phyloP scores from a whole-genome alignment of 1,140 invertebrate species.

The Sipha flava region DNA sequence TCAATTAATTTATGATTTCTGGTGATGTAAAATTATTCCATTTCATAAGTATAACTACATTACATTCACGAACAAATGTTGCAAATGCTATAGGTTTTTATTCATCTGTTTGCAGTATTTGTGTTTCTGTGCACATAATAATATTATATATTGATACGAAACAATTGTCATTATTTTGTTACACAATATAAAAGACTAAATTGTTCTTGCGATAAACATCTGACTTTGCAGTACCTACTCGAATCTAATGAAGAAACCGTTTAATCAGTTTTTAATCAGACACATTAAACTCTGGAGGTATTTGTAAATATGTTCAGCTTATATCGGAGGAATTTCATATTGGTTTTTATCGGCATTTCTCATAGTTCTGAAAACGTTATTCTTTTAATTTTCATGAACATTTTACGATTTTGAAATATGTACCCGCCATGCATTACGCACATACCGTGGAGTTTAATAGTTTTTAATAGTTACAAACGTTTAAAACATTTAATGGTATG shows the following conservation, averaged over 20 bases:
- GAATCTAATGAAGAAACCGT: background rate
- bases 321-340: background rate
- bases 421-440: background rate
- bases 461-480: background rate
- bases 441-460: background rate
- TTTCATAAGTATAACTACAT: too few relatives aligned
- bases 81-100: too few relatives aligned
- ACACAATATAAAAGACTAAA: too few relatives aligned
- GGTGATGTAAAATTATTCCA: too few relatives aligned
- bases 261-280: background rate
- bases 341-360: background rate
- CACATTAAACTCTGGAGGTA: background rate
- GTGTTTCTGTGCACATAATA: too few relatives aligned
- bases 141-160: too few relatives aligned
- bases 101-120: too few relatives aligned
- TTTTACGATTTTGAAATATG: background rate
- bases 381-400: background rate
- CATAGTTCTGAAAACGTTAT: background rate
- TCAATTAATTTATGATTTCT: too few relatives aligned
- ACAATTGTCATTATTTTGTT: too few relatives aligned
- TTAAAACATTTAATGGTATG: constrained; percentile 1
- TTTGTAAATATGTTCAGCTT: background rate
- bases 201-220: background rate
- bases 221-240: background rate
- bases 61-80: too few relatives aligned